Conservation (phyloP, 2,888 invertebrate genomes). For the Entomobrya proxima region DNA sequence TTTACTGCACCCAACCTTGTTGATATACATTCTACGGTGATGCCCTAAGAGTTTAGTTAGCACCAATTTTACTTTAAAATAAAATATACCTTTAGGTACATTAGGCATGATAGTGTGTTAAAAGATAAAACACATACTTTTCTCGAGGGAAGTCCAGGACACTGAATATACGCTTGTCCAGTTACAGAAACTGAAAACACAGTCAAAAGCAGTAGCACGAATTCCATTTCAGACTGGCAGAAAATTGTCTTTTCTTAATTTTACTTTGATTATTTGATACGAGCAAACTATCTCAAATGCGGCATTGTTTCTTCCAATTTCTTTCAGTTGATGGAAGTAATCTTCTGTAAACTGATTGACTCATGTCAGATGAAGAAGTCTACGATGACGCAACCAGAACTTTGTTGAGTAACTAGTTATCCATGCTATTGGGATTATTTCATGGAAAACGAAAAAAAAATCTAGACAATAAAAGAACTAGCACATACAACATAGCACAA, state of each 20-base stretch:
- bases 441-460: too few species aligned
- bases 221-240: not conserved
- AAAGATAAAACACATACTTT: not conserved
- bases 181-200: not conserved
- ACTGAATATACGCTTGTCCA: constrained; percentile 1
- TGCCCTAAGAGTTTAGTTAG: constrained; percentile 20
- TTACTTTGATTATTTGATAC: not conserved
- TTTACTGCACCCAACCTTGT: constrained; percentile 50
- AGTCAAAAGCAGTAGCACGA: not conserved
- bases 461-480: too few species aligned
- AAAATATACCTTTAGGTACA: not conserved
- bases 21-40: constrained; percentile 46
- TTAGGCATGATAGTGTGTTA: not conserved
- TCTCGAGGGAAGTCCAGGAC: constrained; percentile 38
- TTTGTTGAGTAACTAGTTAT: constrained; percentile 10
- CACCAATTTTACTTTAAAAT: not conserved
- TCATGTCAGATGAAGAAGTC: not conserved
- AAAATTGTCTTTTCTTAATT: not conserved
- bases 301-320: not conserved
- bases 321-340: not conserved
- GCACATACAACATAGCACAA: too few species aligned
- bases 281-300: too few species aligned
- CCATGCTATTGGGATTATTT: not conserved
- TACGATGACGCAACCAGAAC: not conserved
- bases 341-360: not conserved